These are phyloP conservation scores for Pseudococcus longispinus DNA, from an alignment of 2,888 invertebrate genomes.

Conservation along the genomic window DNA sequence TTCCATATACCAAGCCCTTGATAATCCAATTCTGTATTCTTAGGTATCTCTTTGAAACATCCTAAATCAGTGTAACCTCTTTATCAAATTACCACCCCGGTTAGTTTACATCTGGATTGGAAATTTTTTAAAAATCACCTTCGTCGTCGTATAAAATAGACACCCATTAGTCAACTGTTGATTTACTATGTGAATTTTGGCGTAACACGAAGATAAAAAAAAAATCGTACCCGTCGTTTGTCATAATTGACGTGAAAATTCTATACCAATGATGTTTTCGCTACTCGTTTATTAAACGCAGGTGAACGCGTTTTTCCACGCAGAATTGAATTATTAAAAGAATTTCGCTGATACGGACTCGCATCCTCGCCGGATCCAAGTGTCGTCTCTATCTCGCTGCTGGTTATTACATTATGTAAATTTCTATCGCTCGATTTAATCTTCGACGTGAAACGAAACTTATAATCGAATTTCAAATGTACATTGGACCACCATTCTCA, in stretches of 20 bases:
- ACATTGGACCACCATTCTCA: background rate
- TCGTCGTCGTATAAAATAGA: background rate
- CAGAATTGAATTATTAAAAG: slow-evolving; percentile 1
- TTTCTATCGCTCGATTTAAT: slow-evolving; percentile 41
- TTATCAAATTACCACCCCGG: background rate
- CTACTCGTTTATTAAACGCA: background rate
- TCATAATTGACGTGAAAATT: slow-evolving; percentile 12
- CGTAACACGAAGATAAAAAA: background rate
- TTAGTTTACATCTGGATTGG: background rate
- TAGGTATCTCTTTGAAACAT: background rate
- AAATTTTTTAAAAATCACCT: background rate
- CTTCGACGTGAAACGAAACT: slow-evolving; percentile 37
- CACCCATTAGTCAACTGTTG: slow-evolving; percentile 2
- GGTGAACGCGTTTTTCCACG: background rate
- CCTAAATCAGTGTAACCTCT: background rate
- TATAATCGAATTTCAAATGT: slow-evolving; percentile 37
- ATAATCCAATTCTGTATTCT: background rate
- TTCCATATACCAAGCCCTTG: background rate
- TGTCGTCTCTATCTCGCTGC: background rate
- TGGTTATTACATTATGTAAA: slow-evolving; percentile 38
- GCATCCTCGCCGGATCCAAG: background rate
- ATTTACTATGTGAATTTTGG: background rate
- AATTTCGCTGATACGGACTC: background rate
- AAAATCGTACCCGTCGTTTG: background rate
- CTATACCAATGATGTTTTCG: background rate